Base-by-base conservation (phyloP, 2,888 invertebrate species). In the Clostera curtula region DNA sequence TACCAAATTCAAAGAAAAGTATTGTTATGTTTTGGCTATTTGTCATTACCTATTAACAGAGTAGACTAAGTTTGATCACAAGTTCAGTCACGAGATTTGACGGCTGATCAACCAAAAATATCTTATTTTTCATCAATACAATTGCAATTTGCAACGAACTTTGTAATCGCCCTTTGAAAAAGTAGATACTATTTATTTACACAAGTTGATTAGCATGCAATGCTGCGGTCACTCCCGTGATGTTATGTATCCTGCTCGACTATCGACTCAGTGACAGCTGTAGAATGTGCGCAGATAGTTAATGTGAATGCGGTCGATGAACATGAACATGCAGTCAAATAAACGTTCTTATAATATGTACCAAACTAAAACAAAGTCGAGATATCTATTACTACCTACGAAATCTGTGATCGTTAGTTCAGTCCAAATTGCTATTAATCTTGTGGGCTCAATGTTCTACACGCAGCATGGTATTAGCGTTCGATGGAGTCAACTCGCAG, bases 361-460 rank as follows among this genome's bases (percentile, higher is more conserved):
- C 46, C 61, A 60, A 65, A 64, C 57, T 64, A 71, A 60, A 54
- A 44, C 43, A 45, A 50, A 56, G 46, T 49, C 48, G 43, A 36
- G 48, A 22, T 43, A 43, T 48, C 36, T 42, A 46, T 41, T 32
- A 31, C 53, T 58, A 55, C 52, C 71, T 75, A 73, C 65, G 40
- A 49, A 55, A 52, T 49, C 44, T 40, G 70, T 75, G 71, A 62
- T 56, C 63, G 72, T 77, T 75, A 73, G 73, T 76, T 62, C 53
- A 60, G 44, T 50, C 37, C 46, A 56, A 48, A 59, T 59, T 58
- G 63, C 61, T 59, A 60, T 58, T 57, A 66, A 54, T 50, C 53
- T 74, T 73, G 79, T 74, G 80, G 79, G 74, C 75, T 79, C 75
- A 77, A 72, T 69, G 79, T 80, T 77, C 76, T 79, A 80, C 72